Conservation (phyloP, 2,113 vertebrate species). For the Condylura cristata region DNA sequence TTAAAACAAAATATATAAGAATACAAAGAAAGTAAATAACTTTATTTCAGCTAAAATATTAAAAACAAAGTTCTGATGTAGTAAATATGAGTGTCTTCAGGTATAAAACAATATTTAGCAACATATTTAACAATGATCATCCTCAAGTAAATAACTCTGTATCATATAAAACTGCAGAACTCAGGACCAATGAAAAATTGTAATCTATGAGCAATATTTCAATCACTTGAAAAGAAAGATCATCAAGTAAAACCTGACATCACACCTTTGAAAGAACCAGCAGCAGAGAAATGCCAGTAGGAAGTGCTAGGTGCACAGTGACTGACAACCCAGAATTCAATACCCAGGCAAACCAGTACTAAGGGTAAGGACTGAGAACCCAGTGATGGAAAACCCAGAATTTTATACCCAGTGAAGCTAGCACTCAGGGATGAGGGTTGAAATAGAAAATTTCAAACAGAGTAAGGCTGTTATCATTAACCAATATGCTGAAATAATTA, state of each 20-base stretch:
- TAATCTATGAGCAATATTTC: neutral
- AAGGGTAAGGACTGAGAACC: neutral
- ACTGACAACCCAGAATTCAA: neutral
- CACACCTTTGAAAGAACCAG: neutral
- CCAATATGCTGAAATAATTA: neutral
- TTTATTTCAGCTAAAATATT: neutral
- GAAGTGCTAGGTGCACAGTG: neutral
- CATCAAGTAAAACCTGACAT: neutral
- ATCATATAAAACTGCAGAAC: too few species aligned
- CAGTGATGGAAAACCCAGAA: neutral
- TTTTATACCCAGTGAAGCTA: neutral
- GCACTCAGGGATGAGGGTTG: neutral
- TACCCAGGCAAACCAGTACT: neutral
- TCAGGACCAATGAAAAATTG: too few species aligned
- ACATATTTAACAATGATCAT: neutral
- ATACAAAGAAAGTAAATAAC: neutral
- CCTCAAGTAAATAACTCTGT: too few species aligned
- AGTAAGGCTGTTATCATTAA: neutral
- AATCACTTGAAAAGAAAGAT: neutral
- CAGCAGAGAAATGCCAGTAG: neutral
- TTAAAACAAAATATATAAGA: neutral
- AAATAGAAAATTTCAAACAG: neutral
- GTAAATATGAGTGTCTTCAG: neutral
- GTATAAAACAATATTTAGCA: neutral
- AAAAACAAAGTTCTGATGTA: neutral